Conservation (phyloP, 2,113 vertebrate species). For the Colinus virginianus region DNA sequence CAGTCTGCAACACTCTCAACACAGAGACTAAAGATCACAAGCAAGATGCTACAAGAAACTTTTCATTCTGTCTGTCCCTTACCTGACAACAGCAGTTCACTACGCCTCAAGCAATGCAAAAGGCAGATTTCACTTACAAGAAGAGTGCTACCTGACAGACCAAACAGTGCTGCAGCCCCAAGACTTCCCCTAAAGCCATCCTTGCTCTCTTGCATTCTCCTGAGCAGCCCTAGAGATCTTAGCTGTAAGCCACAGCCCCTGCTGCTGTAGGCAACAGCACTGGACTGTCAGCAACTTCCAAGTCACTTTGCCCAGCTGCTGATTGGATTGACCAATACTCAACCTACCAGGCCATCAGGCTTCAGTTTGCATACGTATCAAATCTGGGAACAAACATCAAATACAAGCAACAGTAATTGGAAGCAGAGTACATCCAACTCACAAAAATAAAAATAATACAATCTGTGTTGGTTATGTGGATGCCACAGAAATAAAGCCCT, state of each 20-base stretch:
- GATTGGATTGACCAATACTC: rapidly evolving
- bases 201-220: neutral
- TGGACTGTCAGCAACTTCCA: rapidly evolving
- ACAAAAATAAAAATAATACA: neutral
- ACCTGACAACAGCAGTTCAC: rapidly evolving
- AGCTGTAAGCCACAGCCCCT: rapidly evolving
- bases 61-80: rapidly evolving
- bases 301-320: neutral
- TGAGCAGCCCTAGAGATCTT: neutral
- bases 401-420: rapidly evolving
- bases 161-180: rapidly evolving
- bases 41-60: neutral
- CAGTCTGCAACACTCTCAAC: neutral
- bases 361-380: neutral
- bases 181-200: rapidly evolving
- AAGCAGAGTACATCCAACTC: neutral
- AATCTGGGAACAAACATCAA: neutral
- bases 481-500: neutral
- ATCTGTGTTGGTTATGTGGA: neutral
- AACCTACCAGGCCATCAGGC: rapidly evolving
- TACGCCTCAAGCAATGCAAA: rapidly evolving
- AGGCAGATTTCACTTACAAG: rapidly evolving
- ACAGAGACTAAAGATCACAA: neutral
- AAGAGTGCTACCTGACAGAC: rapidly evolving
- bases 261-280: neutral